Percentiles rank a stretch among this genome's conserved stretches.
Evolutionary conservation across 2,888 invertebrate species (phyloP).

Genomic region (Agrochola circellaris): DNA sequence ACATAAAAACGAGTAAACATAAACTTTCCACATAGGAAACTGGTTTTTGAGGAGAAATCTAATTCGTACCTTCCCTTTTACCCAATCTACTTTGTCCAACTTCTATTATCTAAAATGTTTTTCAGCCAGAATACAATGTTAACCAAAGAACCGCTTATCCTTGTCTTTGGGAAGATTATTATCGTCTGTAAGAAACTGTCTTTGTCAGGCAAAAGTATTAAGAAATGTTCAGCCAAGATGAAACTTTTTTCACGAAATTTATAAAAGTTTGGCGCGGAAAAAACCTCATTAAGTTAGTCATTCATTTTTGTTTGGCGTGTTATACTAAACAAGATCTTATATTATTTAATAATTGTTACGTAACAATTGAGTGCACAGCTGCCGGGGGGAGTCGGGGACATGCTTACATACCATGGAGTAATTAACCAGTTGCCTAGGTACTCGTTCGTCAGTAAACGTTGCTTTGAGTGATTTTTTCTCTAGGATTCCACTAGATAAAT

Average conservation of each 20-base stretch:
- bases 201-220: slow-evolving; percentile 48
- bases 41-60: slow-evolving; percentile 34
- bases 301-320: slow-evolving; percentile 18
- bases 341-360: slow-evolving; percentile 34
- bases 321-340: slow-evolving; percentile 39
- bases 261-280: slow-evolving; percentile 14
- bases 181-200: slow-evolving; percentile 43
- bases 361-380: slow-evolving; percentile 56
- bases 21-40: slow-evolving; percentile 42
- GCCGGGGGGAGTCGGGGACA: slow-evolving; percentile 32
- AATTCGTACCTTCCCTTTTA: slow-evolving; percentile 33
- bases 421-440: slow-evolving; percentile 50
- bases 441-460: slow-evolving; percentile 16
- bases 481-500: slow-evolving; percentile 1
- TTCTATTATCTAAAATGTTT: slow-evolving; percentile 30
- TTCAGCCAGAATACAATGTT: slow-evolving; percentile 39
- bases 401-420: slow-evolving; percentile 50
- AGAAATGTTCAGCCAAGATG: slow-evolving; percentile 31
- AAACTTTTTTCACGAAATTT: slow-evolving; percentile 39
- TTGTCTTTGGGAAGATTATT: slow-evolving; percentile 46
- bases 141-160: slow-evolving; percentile 26
- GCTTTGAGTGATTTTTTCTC: slow-evolving; percentile 27
- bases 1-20: slow-evolving; percentile 35
- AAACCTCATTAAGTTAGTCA: not conserved
- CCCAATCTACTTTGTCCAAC: slow-evolving; percentile 14